These are phyloP conservation scores for Rhingia rostrata DNA, from an alignment of 2,888 invertebrate species.

Conservation along the genomic window DNA sequence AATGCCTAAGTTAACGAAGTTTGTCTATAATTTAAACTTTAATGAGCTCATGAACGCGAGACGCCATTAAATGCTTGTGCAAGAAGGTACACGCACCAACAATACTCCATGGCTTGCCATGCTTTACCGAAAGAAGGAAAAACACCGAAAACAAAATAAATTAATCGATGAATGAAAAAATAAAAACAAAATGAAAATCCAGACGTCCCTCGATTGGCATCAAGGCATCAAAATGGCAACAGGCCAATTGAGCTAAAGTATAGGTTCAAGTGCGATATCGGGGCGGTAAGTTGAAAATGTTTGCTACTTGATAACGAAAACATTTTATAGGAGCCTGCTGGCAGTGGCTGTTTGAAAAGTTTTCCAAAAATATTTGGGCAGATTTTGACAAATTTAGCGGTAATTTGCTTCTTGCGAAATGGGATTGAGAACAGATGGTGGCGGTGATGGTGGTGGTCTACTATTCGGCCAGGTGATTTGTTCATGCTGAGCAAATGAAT, in stretches of 20 bases:
- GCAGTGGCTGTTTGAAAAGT: not conserved
- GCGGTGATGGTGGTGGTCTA: constrained; percentile 11
- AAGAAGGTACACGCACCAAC: constrained; percentile 38
- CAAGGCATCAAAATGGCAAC: constrained; percentile 29
- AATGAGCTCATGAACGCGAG: constrained; percentile 60
- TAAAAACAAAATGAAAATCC: constrained; percentile 28
- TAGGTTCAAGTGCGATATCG: not conserved
- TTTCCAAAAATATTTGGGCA: constrained; percentile 29
- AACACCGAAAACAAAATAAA: constrained; percentile 25
- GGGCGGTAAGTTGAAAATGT: not conserved
- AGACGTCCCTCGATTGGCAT: constrained; percentile 23
- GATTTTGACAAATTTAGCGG: constrained; percentile 35
- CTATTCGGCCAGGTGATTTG: constrained; percentile 10
- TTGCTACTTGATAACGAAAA: constrained; percentile 40
- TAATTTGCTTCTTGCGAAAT: constrained; percentile 22
- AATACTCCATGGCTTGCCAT: not conserved
- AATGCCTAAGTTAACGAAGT: constrained; percentile 25
- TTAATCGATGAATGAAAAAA: constrained; percentile 30
- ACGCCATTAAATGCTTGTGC: constrained; percentile 25
- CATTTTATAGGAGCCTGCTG: constrained; percentile 22
- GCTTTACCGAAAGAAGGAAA: constrained; percentile 11
- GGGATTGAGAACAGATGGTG: constrained; percentile 23
- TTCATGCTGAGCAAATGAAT: not conserved
- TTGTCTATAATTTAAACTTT: constrained; percentile 29
- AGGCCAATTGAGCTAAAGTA: constrained; percentile 24